These are phyloP conservation scores for Stegodyphus dumicola DNA, from an alignment of 1,140 invertebrate species.

Conservation along the genomic window DNA sequence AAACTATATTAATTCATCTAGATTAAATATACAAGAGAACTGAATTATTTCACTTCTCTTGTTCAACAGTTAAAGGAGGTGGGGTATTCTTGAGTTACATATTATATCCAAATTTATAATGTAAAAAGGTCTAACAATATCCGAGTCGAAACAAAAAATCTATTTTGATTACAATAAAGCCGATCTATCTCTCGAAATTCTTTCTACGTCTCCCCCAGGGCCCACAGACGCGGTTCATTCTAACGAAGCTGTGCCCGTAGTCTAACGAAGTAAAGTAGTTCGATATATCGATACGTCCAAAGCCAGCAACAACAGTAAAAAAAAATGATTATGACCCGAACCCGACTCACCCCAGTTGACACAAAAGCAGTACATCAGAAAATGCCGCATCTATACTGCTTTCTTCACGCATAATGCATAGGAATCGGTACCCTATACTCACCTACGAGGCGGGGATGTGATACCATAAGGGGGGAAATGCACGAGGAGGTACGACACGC, in stretches of 20 bases:
- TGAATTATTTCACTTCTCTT: too few species aligned
- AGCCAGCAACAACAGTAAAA: background rate
- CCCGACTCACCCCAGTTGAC: constrained; percentile 45
- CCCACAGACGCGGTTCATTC: background rate
- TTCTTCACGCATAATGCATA: constrained; percentile 44
- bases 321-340: constrained; percentile 56
- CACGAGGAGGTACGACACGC: constrained; percentile 39
- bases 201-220: background rate
- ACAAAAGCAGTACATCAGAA: constrained; percentile 48
- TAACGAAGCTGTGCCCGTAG: background rate
- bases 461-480: constrained; percentile 13
- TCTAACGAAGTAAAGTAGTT: constrained; percentile 29
- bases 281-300: constrained; percentile 21
- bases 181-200: too few species aligned
- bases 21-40: too few species aligned
- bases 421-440: constrained; percentile 3
- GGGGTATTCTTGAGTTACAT: too few species aligned
- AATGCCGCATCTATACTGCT: constrained; percentile 9
- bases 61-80: too few species aligned
- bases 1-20: too few species aligned
- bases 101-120: too few species aligned
- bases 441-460: constrained; percentile 11
- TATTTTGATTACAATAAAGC: too few species aligned
- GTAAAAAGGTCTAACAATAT: too few species aligned
- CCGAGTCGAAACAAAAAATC: too few species aligned